These are phyloP conservation scores for Nerophis ophidion DNA, from an alignment of 2,113 vertebrate genomes.

Conservation along the genomic window DNA sequence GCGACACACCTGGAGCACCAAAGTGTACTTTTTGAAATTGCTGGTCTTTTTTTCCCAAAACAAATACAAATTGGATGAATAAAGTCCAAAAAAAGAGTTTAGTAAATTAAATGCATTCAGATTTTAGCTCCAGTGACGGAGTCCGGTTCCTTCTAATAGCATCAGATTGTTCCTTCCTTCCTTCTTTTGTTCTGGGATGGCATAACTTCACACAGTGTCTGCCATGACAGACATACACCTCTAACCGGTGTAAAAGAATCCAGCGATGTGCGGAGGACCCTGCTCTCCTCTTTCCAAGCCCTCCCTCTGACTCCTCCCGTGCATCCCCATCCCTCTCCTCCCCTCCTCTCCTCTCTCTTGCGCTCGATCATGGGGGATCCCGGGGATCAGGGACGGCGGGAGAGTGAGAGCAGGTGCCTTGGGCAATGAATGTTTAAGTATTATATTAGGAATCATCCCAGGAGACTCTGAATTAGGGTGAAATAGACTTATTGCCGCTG, in stretches of 20 bases:
- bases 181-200: slow-evolving; percentile 71
- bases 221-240: slow-evolving; percentile 44
- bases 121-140: slow-evolving; percentile 23
- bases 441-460: slow-evolving; percentile 84
- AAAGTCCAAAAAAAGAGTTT: slow-evolving; percentile 8
- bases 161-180: slow-evolving; percentile 53
- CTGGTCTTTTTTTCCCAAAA: not conserved
- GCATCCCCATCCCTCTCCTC: slow-evolving; percentile 45
- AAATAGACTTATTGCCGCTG: slow-evolving; percentile 56
- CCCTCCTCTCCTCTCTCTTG: slow-evolving; percentile 14
- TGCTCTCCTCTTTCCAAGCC: slow-evolving; percentile 65
- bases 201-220: slow-evolving; percentile 75
- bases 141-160: slow-evolving; percentile 32
- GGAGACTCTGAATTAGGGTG: slow-evolving; percentile 47
- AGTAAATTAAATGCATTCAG: slow-evolving; percentile 12
- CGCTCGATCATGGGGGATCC: slow-evolving; percentile 43
- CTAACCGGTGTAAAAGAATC: slow-evolving; percentile 75
- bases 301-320: slow-evolving; percentile 63
- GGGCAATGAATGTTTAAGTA: slow-evolving; percentile 88
- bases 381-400: slow-evolving; percentile 39
- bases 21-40: no score
- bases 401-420: slow-evolving; percentile 82
- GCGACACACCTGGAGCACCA: slow-evolving; percentile 8
- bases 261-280: slow-evolving; percentile 73
- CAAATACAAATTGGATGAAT: not conserved